Evolutionary conservation across 2,113 vertebrate genomes (phyloP).

Genomic region (Aegithalos caudatus): DNA sequence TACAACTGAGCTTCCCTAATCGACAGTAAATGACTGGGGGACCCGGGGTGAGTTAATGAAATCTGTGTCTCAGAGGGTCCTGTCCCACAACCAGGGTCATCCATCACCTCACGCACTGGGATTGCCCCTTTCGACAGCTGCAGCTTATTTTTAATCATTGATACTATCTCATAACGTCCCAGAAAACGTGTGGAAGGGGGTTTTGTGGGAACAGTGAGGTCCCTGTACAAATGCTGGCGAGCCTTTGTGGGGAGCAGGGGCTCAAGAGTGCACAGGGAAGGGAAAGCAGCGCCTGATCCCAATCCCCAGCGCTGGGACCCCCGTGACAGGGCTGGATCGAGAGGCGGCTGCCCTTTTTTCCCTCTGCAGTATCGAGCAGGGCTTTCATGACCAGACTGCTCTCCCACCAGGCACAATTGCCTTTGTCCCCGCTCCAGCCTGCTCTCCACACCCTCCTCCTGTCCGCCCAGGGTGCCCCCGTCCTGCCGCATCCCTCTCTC

Average conservation of each 20-base stretch:
- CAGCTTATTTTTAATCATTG: conserved; percentile 36
- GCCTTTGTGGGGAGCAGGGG: not conserved
- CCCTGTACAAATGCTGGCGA: not conserved
- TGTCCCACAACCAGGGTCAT: not conserved
- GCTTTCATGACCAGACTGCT: not conserved
- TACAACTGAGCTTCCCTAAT: not conserved
- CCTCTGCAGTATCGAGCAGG: not conserved
- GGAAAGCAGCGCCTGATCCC: fast-evolving
- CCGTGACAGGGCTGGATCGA: fast-evolving
- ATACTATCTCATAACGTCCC: not conserved
- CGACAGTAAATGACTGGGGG: not conserved
- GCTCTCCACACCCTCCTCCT: not conserved
- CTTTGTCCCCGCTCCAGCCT: not conserved
- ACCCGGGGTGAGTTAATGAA: not conserved
- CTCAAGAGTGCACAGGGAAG: fast-evolving
- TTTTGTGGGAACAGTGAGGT: not conserved
- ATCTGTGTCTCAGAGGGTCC: not conserved
- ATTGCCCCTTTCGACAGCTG: not conserved
- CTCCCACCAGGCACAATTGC: not conserved
- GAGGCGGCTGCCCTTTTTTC: not conserved
- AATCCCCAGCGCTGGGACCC: not conserved
- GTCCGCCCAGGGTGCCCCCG: not conserved
- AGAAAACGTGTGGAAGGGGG: not conserved
- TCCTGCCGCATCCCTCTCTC: not conserved
- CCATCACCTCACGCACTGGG: not conserved